Percentiles rank a stretch among this genome's conserved stretches.
Conservation (phyloP, 1,140 invertebrate genomes). For the Eulimnadia texana region DNA sequence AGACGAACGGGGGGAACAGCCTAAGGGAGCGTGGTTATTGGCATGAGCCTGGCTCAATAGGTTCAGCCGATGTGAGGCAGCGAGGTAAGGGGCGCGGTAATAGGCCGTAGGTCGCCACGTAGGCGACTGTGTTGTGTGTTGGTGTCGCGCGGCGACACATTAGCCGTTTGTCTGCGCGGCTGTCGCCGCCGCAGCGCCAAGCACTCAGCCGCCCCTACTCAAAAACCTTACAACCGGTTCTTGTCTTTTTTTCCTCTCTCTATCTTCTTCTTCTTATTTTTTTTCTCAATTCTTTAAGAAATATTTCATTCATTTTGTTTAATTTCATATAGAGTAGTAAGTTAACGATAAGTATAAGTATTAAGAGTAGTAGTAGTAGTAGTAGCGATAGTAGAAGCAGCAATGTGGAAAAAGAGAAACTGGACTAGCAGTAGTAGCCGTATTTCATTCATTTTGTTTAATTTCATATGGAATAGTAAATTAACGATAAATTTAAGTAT, state of each 20-base stretch:
- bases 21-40: no score
- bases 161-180: neutral
- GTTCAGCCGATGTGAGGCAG: neutral
- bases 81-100: neutral
- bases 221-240: neutral
- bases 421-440: no score
- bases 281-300: neutral
- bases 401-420: no score
- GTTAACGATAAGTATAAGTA: no score
- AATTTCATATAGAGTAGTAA: neutral
- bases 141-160: neutral
- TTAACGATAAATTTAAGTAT: no score
- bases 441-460: no score
- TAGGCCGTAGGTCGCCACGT: neutral
- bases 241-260: neutral
- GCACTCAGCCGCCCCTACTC: neutral
- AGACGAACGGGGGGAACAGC: no score
- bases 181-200: neutral
- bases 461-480: no score
- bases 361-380: no score
- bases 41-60: no score
- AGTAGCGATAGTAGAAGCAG: no score
- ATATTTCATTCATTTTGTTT: neutral
- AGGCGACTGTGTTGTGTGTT: neutral
- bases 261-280: neutral